Conservation (phyloP, 2,797 vertebrate genomes). For the Champsocephalus gunnari region DNA sequence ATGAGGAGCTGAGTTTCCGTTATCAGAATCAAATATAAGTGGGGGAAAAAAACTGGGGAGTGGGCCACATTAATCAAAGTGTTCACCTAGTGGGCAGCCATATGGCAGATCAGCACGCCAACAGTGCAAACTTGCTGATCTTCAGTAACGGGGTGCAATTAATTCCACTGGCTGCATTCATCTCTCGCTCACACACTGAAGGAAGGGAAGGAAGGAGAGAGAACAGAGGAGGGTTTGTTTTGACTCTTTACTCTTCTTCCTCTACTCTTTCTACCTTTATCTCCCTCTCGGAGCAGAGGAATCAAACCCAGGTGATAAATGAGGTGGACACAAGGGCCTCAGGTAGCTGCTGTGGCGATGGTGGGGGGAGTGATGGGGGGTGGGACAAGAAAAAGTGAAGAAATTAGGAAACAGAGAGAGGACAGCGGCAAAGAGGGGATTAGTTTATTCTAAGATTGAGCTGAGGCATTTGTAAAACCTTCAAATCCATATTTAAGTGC, state of each 20-base stretch:
- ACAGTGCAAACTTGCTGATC: slow-evolving; percentile 99
- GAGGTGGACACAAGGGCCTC: slow-evolving; percentile 94
- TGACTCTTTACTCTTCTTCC: slow-evolving; percentile 85
- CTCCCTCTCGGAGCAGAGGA: slow-evolving; percentile 87
- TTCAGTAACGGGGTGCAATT: slow-evolving; percentile 99
- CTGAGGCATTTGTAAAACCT: slow-evolving; percentile 1
- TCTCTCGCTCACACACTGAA: slow-evolving; percentile 91
- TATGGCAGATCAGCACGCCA: slow-evolving; percentile 99
- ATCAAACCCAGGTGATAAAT: slow-evolving; percentile 98
- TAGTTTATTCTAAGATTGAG: slow-evolving; percentile 24
- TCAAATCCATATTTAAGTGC: slow-evolving; percentile 28
- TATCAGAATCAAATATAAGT: slow-evolving; percentile 97
- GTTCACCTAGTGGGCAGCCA: slow-evolving; percentile 99
- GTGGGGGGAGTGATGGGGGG: slow-evolving; percentile 82
- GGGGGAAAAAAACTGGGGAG: slow-evolving; percentile 78
- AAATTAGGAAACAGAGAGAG: slow-evolving; percentile 53
- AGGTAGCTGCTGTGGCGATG: slow-evolving; percentile 91
- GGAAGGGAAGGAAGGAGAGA: slow-evolving; percentile 81
- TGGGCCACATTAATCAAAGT: slow-evolving; percentile 99
- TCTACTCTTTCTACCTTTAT: slow-evolving; percentile 59
- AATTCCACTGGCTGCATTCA: slow-evolving; percentile 99
- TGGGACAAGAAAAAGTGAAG: slow-evolving; percentile 57
- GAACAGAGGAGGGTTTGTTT: slow-evolving; percentile 88
- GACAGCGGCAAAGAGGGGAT: slow-evolving; percentile 18
- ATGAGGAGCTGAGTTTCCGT: slow-evolving; percentile 81